Conservation (phyloP, 2,113 vertebrate genomes). For the Empidonax alnorum region DNA sequence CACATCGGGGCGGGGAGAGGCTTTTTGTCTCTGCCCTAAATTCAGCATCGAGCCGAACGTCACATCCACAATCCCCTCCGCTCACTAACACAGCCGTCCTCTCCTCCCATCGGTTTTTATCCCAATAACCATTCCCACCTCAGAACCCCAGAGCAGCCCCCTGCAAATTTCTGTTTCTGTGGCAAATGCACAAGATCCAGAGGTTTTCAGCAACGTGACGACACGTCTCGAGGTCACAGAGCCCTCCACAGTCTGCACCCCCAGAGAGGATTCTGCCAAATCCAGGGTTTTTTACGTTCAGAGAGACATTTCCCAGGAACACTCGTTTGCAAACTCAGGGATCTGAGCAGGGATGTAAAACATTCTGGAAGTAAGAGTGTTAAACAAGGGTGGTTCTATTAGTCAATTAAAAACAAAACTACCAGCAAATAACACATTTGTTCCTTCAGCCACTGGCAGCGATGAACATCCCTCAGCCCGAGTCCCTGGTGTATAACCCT, state of each 20-base stretch:
- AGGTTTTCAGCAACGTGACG: fast-evolving
- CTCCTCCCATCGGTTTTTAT: background rate
- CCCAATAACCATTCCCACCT: background rate
- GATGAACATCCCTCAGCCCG: fast-evolving
- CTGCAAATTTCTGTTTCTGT: fast-evolving
- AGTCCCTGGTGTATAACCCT: background rate
- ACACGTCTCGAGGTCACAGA: fast-evolving
- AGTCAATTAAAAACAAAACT: background rate
- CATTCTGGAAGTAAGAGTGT: background rate
- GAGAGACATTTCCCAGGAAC: background rate
- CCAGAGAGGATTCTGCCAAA: background rate
- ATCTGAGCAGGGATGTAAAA: background rate
- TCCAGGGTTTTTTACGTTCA: background rate
- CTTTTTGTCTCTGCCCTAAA: background rate
- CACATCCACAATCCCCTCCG: background rate
- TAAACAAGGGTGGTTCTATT: fast-evolving
- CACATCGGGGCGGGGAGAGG: fast-evolving
- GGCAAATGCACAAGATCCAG: fast-evolving
- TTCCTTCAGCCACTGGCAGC: background rate
- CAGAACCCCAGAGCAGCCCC: background rate
- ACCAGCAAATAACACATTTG: background rate
- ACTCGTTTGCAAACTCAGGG: fast-evolving
- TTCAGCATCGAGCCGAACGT: background rate
- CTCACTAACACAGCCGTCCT: background rate
- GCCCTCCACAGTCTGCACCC: background rate